Evolutionary conservation across 2,797 vertebrate genomes (phyloP).

Genomic region (Amniataba percoides): DNA sequence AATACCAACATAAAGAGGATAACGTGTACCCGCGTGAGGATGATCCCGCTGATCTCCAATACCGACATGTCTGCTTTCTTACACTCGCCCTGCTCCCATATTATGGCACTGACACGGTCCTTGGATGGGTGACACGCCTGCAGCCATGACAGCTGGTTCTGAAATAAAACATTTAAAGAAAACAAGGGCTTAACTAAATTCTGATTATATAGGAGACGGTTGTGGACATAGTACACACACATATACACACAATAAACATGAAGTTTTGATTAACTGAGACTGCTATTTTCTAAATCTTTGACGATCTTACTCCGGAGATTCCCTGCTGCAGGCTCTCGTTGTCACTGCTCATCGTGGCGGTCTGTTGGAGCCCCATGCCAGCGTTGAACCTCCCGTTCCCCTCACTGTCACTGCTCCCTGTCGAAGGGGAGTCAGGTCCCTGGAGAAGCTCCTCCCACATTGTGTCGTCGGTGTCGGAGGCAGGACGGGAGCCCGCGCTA

Average conservation of each 20-base stretch:
- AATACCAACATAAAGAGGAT: not conserved
- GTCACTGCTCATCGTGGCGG: conserved; percentile 82
- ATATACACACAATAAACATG: not conserved
- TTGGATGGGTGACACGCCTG: conserved; percentile 94
- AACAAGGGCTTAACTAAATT: no score
- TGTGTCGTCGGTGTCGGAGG: conserved; percentile 96
- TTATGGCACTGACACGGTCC: conserved; percentile 95
- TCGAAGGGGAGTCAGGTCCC: conserved; percentile 91
- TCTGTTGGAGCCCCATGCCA: conserved; percentile 71
- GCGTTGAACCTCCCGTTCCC: conserved; percentile 83
- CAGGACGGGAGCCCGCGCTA: conserved; percentile 87
- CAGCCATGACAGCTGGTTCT: conserved; percentile 96
- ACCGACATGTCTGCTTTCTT: conserved; percentile 99
- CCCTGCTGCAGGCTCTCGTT: conserved; percentile 93
- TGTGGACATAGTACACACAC: not conserved
- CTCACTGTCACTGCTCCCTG: conserved; percentile 92
- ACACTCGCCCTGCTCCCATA: conserved; percentile 97
- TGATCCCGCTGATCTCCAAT: conserved; percentile 97
- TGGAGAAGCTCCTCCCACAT: conserved; percentile 97
- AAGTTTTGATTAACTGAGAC: not conserved
- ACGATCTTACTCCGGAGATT: conserved; percentile 68
- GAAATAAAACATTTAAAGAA: conserved; percentile 26
- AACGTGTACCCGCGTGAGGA: conserved; percentile 91
- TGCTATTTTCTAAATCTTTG: not conserved
- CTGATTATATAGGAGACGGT: not conserved